Evolutionary conservation across 2,888 invertebrate genomes (phyloP), one percentile per base, ranked within the genome.

Genomic region (Drosophila yooni): DNA sequence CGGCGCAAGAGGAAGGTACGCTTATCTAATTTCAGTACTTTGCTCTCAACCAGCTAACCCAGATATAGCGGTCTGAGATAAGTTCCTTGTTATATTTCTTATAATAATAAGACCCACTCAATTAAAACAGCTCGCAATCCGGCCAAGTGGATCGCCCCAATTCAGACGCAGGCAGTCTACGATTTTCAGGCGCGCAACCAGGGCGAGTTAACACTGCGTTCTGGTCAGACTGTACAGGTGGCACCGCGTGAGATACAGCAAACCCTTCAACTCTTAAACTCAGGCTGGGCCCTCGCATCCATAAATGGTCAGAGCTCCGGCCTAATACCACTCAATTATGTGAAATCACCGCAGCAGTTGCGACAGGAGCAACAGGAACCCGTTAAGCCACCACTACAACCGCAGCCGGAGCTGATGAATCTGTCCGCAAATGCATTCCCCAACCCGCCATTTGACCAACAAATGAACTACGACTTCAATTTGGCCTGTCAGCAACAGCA

Each of bases 181-280:
- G 95, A 96, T 91, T 99, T 98, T 93, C 94, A 94, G 63, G 96
- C 96, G 0, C 94, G 95, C 2, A 94, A 94, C 18, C 94, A 95
- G 0, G 95, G 96, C 73, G 99, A 99, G 93, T 92, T 99, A 36
- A 95, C 95, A 75, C 95, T 99, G 89, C 94, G 94, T 76, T 94
- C 95, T 62, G 97, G 97, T 76, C 97, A 98, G 89, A 94, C 95
- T 40, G 93, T 99, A 8, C 94, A 95, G 65, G 93, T 99, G 13
- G 99, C 99, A 0, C 98, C 99, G 0, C 95, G 95, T 91, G 96
- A 96, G 78, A 94, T 97, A 31, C 99, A 99, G 93, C 94, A 95
- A 83, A 94, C 94, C 51, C 93, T 94, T 79, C 83, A 94, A 15
- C 92, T 96, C 4, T 94, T 95, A 90, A 95, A 95, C 91, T 94